Base-by-base conservation (phyloP, 2,797 vertebrate genomes). In the Acipenser ruthenus region DNA sequence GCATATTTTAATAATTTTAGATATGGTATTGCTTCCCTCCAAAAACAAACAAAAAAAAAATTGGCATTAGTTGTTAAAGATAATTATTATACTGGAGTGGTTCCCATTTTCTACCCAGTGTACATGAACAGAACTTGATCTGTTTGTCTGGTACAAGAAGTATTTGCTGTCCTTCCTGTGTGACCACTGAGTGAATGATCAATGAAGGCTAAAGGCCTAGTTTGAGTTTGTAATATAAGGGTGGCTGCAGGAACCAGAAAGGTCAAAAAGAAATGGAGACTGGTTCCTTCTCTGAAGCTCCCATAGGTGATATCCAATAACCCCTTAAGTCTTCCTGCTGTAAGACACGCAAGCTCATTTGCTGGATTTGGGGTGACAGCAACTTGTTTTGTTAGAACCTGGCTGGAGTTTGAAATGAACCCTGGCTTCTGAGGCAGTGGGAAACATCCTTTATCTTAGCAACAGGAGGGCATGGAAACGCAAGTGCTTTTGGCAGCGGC, bases 261-360 rank as follows among this genome's bases (percentile, higher is more conserved):
- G 3, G 37, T 37, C 37, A 37, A 37, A 37, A 37, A 37, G 37
- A 37, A 91, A 86, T 81, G 88, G 89, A 90, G 91, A 89, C 87
- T 82, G 82, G 89, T 89, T 92, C 89, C 86, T 88, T 37, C 87
- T 85, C 81, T 83, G 80, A 60, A 62, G 74, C 84, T 93, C 91
- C 78, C 79, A 37, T 69, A 73, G 92, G 91, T 89, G 86, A 90
- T 90, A 89, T 90, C 86, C 89, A 91, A 90, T 94, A 93, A 91
- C 88, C 88, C 83, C 87, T 88, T 80, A 77, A 71, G 78, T 81
- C 87, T 89, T 83, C 84, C 78, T 83, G 71, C 79, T 73, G 80
- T 74, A 79, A 76, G 75, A 86, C 82, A 86, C 82, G 68, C 74
- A 77, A 77, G 73, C 82, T 84, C 78, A 80, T 87, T 86, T 84